Evolutionary conservation across 2,113 vertebrate species (phyloP).

Genomic region (Psilopsiagon aymara): DNA sequence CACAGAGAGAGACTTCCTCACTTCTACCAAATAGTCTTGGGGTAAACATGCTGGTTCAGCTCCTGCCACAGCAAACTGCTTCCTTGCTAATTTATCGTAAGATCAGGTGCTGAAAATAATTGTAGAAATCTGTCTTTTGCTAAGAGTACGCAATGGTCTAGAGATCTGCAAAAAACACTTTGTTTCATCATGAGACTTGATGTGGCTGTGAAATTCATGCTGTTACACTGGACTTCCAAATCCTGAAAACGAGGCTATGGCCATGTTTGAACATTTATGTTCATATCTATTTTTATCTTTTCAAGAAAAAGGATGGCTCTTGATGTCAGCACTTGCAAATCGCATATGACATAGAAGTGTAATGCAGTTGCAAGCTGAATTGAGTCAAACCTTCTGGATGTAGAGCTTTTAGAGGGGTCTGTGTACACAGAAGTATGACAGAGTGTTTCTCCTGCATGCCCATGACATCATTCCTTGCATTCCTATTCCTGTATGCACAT

Average conservation of each 20-base stretch:
- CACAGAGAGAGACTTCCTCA: not conserved
- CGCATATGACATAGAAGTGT: not conserved
- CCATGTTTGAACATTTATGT: not conserved
- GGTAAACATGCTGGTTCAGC: not conserved
- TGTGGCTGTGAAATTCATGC: not conserved
- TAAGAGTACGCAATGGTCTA: not conserved
- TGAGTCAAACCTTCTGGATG: not conserved
- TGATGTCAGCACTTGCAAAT: not conserved
- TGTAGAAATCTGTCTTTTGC: not conserved
- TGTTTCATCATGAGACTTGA: not conserved
- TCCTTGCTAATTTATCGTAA: not conserved
- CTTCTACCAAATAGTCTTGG: not conserved
- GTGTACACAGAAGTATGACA: not conserved
- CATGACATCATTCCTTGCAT: not conserved
- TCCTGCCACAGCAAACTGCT: not conserved
- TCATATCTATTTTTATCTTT: not conserved
- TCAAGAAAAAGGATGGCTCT: not conserved
- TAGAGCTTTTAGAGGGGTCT: not conserved
- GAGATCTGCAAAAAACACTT: not conserved
- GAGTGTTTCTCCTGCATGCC: not conserved
- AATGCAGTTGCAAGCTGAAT: not conserved
- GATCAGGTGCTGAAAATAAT: not conserved
- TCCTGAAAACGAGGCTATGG: not conserved
- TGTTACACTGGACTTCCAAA: not conserved
- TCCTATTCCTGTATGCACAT: not conserved